These are phyloP conservation scores for Haemorhous mexicanus DNA, from an alignment of 2,113 vertebrate genomes.

Conservation along the genomic window DNA sequence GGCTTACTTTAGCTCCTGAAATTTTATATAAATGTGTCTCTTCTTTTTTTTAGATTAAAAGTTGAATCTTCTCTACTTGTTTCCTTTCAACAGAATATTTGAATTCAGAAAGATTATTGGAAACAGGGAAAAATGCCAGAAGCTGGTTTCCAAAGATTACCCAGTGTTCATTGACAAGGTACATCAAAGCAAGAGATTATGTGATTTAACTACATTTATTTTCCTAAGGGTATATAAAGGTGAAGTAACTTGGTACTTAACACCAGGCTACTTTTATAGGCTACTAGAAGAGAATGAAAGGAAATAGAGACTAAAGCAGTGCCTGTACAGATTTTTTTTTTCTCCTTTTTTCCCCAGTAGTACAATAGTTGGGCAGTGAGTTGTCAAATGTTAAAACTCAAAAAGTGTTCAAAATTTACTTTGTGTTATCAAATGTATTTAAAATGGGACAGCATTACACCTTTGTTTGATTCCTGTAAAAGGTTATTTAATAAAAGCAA, in stretches of 20 bases:
- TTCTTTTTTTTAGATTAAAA: slow-evolving; percentile 37
- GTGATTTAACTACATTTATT: not conserved
- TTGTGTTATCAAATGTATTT: not conserved
- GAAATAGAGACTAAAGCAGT: not conserved
- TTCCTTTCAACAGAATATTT: slow-evolving; percentile 84
- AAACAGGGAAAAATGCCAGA: slow-evolving; percentile 89
- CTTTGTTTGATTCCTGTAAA: not conserved
- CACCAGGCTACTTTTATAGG: not conserved
- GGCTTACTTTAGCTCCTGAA: not conserved
- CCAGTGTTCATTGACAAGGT: slow-evolving; percentile 94
- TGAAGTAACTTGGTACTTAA: not conserved
- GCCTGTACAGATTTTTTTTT: not conserved
- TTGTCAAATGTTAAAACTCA: not conserved
- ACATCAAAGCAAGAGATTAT: slow-evolving; percentile 26
- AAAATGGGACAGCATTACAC: not conserved
- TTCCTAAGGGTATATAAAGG: not conserved
- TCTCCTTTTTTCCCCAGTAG: not conserved
- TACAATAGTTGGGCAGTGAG: not conserved
- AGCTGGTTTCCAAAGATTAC: slow-evolving; percentile 89
- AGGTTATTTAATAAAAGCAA: not conserved
- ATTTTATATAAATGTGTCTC: not conserved
- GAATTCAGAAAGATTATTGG: slow-evolving; percentile 95
- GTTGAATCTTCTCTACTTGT: slow-evolving; percentile 41
- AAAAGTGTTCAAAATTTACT: not conserved
- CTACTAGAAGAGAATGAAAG: not conserved